Conservation (phyloP, 2,113 vertebrate species). For the Argyrosomus japonicus region DNA sequence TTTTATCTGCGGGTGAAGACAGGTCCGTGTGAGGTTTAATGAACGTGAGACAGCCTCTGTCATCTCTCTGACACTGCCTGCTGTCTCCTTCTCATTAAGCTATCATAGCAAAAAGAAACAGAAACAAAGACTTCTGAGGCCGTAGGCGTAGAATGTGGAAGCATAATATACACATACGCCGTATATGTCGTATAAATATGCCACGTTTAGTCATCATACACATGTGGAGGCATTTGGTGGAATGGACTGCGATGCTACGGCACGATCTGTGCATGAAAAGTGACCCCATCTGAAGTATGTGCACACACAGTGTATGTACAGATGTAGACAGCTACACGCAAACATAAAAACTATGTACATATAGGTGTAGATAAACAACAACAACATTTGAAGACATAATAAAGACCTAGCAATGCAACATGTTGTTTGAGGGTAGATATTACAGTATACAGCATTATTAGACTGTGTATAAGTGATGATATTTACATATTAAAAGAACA, state of each 20-base stretch:
- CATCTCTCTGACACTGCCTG: slow-evolving; percentile 17
- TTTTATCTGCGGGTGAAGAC: slow-evolving; percentile 44
- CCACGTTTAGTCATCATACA: not conserved
- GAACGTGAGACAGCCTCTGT: slow-evolving; percentile 42
- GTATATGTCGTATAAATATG: not conserved
- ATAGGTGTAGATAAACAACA: no score
- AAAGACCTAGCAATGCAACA: no score
- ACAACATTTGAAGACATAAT: no score
- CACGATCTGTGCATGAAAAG: not conserved
- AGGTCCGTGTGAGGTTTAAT: slow-evolving; percentile 39
- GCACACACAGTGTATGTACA: no score
- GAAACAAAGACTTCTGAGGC: slow-evolving; percentile 12
- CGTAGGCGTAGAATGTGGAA: not conserved
- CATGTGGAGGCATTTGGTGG: not conserved
- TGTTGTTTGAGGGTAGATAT: no score
- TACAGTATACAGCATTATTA: no score
- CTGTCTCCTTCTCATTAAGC: slow-evolving; percentile 13
- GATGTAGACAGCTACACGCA: no score
- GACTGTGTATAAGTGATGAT: no score
- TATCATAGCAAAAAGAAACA: not conserved
- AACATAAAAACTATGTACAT: no score
- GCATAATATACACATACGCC: not conserved
- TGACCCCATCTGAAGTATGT: no score
- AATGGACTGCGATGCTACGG: not conserved
- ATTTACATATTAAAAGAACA: no score